These are phyloP conservation scores for Macrophya annulata DNA, from an alignment of 2,888 invertebrate genomes.

Conservation along the genomic window DNA sequence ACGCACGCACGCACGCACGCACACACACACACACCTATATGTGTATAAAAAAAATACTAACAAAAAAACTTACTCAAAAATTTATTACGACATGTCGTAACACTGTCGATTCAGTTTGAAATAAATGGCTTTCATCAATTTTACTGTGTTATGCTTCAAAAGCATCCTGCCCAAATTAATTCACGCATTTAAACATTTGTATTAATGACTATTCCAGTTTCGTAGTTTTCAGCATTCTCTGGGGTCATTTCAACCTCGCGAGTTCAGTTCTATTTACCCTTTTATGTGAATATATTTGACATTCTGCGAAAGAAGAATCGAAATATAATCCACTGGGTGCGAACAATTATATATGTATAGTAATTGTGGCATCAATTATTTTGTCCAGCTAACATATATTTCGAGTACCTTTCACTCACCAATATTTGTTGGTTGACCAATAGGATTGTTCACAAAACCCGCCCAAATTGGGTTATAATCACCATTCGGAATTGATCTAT, in stretches of 20 bases:
- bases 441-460: background rate
- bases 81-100: too few relatives aligned
- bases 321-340: background rate
- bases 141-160: constrained; percentile 3
- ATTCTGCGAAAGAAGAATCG: background rate
- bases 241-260: background rate
- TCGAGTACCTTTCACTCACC: background rate
- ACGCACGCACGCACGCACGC: too few relatives aligned
- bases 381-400: too few relatives aligned
- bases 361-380: background rate
- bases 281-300: background rate
- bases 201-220: background rate
- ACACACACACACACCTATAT: too few relatives aligned
- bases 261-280: background rate
- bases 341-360: background rate
- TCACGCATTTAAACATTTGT: background rate
- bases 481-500: background rate
- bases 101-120: background rate
- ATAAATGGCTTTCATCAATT: background rate
- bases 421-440: background rate
- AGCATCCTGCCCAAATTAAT: constrained; percentile 17
- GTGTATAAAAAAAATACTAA: too few relatives aligned
- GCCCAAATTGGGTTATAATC: background rate
- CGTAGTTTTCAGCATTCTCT: background rate
- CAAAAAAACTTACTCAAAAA: too few relatives aligned